These are phyloP conservation scores for Cyphomyrmex costatus DNA, from an alignment of 1,140 invertebrate species.

Conservation along the genomic window DNA sequence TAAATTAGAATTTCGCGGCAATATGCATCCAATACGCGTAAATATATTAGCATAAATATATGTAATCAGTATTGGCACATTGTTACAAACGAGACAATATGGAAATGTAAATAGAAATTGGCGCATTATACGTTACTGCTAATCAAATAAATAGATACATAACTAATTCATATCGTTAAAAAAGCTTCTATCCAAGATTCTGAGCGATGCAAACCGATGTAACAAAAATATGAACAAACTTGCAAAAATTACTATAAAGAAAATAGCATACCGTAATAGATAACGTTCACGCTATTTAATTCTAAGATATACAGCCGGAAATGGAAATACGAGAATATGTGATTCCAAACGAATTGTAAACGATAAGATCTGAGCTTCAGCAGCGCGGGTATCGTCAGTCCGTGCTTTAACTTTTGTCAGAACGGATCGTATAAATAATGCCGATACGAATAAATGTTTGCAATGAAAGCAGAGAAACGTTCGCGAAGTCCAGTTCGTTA, in stretches of 20 bases:
- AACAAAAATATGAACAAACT: not conserved
- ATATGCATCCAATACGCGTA: not conserved
- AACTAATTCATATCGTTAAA: not conserved
- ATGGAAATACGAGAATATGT: not conserved
- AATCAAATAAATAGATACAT: not conserved
- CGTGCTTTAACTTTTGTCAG: conserved; percentile 33
- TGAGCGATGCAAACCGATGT: not conserved
- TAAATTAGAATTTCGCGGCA: conserved; percentile 32
- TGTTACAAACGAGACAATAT: not conserved
- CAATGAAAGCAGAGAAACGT: conserved; percentile 47
- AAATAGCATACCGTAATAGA: not conserved
- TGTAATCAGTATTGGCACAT: conserved; percentile 3
- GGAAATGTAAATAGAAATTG: conserved; percentile 12
- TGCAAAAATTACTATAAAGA: not conserved
- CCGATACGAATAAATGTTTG: conserved; percentile 56
- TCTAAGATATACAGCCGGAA: not conserved
- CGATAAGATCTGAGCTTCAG: conserved; percentile 7
- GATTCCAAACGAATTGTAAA: not conserved
- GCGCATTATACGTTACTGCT: not conserved
- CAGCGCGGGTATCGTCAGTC: not conserved
- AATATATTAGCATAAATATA: conserved; percentile 34
- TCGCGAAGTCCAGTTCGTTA: conserved; percentile 30
- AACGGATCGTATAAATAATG: conserved; percentile 45
- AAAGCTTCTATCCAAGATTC: not conserved
- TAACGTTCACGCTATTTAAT: not conserved